These are phyloP conservation scores for Acleris holmiana DNA, from an alignment of 2,888 invertebrate species.

Conservation along the genomic window DNA sequence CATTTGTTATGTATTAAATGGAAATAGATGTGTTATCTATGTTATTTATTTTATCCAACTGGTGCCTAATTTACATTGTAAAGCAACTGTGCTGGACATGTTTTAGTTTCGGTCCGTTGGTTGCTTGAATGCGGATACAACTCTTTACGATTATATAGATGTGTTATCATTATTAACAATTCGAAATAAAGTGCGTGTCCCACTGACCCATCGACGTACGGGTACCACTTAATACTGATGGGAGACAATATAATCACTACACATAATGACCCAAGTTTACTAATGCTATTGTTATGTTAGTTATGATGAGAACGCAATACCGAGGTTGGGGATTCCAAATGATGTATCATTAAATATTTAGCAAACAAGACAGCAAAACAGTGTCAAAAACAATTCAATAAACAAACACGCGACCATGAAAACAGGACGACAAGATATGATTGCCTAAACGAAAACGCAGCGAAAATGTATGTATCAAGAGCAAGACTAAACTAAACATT, in stretches of 20 bases:
- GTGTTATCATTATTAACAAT: conserved; percentile 11
- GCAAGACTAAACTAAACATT: conserved; percentile 52
- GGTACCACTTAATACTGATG: background rate
- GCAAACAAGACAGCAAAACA: conserved; percentile 21
- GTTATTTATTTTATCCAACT: background rate
- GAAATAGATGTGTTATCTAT: background rate
- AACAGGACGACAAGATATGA: background rate
- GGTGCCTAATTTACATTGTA: background rate
- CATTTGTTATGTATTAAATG: background rate
- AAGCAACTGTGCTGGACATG: conserved; percentile 1
- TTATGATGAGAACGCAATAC: conserved; percentile 33
- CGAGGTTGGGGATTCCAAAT: conserved; percentile 32
- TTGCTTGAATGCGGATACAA: conserved; percentile 25
- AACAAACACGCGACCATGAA: conserved; percentile 16
- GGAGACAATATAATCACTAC: conserved; percentile 24
- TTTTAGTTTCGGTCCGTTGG: conserved; percentile 23
- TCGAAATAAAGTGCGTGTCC: conserved; percentile 16
- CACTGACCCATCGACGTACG: conserved; percentile 12
- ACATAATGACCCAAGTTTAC: conserved; percentile 20
- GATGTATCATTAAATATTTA: conserved; percentile 32
- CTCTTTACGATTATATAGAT: conserved; percentile 12
- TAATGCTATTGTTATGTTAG: conserved; percentile 33
- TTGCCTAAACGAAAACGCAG: conserved; percentile 7
- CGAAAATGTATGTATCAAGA: conserved; percentile 50
- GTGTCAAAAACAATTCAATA: conserved; percentile 22